Base-by-base conservation (phyloP, 2,113 vertebrate genomes). In the Glareola pratincola region DNA sequence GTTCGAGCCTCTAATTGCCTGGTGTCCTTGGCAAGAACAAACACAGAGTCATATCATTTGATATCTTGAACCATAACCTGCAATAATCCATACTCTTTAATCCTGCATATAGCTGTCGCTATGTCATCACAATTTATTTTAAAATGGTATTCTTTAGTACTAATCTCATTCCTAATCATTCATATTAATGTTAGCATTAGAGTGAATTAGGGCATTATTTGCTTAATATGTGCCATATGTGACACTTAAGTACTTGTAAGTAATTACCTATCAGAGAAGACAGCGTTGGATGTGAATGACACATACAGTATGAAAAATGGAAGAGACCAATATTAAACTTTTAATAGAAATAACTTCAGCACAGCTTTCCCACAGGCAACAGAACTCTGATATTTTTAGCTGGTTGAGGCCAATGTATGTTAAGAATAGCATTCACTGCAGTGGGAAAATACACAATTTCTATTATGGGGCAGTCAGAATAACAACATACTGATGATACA, bases 301-400 rank as follows among this genome's bases (percentile, higher is more conserved):
- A 92, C 36, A 88, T 82, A 56, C 82, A 91, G 85, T 63, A 97
- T 30, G 85, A 95, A 92, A 96, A 96, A 62, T 91, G 86, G 80
- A 64, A 95, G 59, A 80, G 84, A 51, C 68, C 77, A 85, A 74
- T 84, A 94, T 92, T 63, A 85, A 94, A 94, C 92, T 93, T 96
- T 32, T 91, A 88, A 77, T 90, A 80, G 96, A 97, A 97, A 95
- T 96, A 97, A 93, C 96, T 97, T 17, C 79, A 37, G 76, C 68
- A 92, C 73, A 76, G 96, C 91, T 96, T 98, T 98, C 98, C 98
- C 98, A 98, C 98, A 98, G 97, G 94, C 97, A 91, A 37, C 73
- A 68, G 50, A 78, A 89, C 8, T 92, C 82, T 80, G 94, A 73
- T 98, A 98, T 98, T 98, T 98, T 98, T 98, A 98, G 98, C 96